A percentile compares a stretch with the other conserved stretches of the same genome.
These are phyloP conservation scores for Erethizon dorsatum DNA, from an alignment of 2,797 vertebrate genomes.

Conservation along the genomic window DNA sequence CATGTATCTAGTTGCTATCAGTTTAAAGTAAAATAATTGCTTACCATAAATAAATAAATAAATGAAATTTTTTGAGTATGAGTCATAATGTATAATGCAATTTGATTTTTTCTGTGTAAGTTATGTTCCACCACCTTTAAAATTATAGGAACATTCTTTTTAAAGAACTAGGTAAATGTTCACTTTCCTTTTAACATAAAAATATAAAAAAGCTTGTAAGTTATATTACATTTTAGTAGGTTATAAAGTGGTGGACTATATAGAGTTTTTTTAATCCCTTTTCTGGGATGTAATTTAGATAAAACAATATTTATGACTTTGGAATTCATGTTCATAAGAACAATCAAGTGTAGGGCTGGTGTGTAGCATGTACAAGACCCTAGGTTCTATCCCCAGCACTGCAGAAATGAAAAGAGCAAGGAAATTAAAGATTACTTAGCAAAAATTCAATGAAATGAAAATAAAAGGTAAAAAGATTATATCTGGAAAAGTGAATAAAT, in stretches of 20 bases:
- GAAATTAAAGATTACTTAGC: not conserved
- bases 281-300: not conserved
- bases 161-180: not conserved
- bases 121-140: not conserved
- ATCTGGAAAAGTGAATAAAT: not conserved
- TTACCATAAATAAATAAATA: not conserved
- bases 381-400: not conserved
- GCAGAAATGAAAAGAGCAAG: not conserved
- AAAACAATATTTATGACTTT: not conserved
- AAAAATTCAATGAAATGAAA: not conserved
- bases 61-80: not conserved
- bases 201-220: conserved; percentile 30
- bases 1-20: conserved; percentile 17
- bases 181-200: conserved; percentile 48
- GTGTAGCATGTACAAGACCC: not conserved
- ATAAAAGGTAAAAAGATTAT: not conserved
- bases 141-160: not conserved
- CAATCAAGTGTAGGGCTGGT: not conserved
- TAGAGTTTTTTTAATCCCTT: not conserved
- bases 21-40: conserved; percentile 10
- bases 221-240: not conserved
- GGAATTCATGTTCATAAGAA: conserved; percentile 24
- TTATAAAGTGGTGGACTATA: conserved; percentile 2
- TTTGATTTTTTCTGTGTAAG: not conserved
- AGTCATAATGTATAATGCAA: not conserved